phyloP scores from a whole-genome alignment of 2,113 vertebrate genomes.

The Vulpes ferrilata region DNA sequence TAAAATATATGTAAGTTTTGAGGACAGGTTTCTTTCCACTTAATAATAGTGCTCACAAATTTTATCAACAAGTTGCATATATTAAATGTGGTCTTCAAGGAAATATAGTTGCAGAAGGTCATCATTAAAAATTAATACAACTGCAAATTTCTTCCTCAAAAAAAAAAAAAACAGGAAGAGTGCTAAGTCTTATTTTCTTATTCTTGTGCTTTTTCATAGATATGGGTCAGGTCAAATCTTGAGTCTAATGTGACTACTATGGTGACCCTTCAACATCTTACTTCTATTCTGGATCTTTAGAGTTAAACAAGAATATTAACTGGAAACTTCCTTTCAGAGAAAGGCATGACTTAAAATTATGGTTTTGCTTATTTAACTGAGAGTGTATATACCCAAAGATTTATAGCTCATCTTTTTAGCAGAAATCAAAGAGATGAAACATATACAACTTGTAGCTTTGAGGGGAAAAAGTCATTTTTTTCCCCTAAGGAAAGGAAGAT shows the following conservation, averaged over 20 bases:
- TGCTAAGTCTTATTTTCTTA: background rate
- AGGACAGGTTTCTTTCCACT: background rate
- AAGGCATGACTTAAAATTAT: background rate
- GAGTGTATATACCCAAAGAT: background rate
- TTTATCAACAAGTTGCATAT: background rate
- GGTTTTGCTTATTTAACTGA: slow-evolving; percentile 39
- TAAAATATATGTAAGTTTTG: background rate
- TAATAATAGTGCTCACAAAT: background rate
- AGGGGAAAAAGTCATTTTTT: background rate
- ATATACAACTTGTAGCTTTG: background rate
- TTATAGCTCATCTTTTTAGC: slow-evolving; percentile 35
- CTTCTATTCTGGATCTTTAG: background rate
- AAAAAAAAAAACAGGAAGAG: background rate
- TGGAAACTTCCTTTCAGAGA: background rate
- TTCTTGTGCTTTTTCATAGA: background rate
- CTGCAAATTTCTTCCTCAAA: background rate
- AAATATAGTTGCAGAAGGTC: background rate
- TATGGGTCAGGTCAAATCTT: background rate
- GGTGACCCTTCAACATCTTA: background rate
- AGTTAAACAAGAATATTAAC: background rate
- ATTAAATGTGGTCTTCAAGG: background rate
- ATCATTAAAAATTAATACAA: slow-evolving; percentile 25
- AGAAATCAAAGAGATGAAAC: background rate
- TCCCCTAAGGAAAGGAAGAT: background rate
- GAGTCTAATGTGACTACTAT: accelerated